These are phyloP conservation scores for Ruditapes philippinarum DNA, from an alignment of 1,140 invertebrate species.

Conservation along the genomic window DNA sequence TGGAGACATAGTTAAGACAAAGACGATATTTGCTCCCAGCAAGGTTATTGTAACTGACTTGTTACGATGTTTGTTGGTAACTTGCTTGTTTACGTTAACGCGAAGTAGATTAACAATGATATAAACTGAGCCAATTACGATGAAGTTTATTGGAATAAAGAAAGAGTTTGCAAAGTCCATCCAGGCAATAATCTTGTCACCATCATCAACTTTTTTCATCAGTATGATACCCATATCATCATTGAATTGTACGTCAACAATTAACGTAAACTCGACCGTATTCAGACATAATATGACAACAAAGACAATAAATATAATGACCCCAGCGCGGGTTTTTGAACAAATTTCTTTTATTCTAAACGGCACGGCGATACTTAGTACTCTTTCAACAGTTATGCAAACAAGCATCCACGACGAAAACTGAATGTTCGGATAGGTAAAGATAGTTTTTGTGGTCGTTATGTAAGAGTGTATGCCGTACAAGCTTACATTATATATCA, in stretches of 20 bases:
- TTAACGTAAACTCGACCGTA: not conserved
- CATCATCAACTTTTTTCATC: not conserved
- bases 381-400: conserved; percentile 4
- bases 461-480: not conserved
- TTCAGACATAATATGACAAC: not conserved
- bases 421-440: not conserved
- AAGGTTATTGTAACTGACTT: not conserved
- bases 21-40: not conserved
- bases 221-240: not conserved
- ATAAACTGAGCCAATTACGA: not conserved
- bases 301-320: not conserved
- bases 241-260: not conserved
- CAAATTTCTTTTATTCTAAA: not conserved
- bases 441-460: not conserved
- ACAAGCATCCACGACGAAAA: conserved; percentile 5
- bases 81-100: not conserved
- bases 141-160: not conserved
- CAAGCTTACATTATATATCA: not conserved
- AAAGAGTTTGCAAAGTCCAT: not conserved
- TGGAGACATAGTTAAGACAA: conserved; percentile 3
- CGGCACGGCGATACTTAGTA: not conserved
- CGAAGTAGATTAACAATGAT: not conserved
- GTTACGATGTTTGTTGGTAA: not conserved
- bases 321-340: not conserved
- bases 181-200: not conserved